A percentile compares a stretch with the other conserved stretches of the same genome.
Conservation (phyloP, 2,113 vertebrate species). For the Synodontis membranacea region DNA sequence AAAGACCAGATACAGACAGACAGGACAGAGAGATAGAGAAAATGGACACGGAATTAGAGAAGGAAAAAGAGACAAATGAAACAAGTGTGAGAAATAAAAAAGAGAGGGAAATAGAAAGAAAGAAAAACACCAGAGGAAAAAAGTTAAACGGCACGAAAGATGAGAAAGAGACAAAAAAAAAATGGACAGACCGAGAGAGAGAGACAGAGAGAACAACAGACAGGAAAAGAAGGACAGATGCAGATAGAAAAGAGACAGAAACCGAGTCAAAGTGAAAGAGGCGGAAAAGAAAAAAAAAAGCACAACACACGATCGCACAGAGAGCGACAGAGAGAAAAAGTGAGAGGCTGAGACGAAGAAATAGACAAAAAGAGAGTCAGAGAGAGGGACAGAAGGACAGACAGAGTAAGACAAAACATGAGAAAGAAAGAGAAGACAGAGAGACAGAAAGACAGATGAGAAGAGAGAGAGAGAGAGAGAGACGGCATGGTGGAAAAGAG, state of each 20-base stretch:
- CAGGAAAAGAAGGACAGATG: background rate
- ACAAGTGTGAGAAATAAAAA: too few species aligned
- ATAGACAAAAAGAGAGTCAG: background rate
- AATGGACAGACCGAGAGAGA: background rate
- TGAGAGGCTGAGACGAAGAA: background rate
- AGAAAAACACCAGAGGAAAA: background rate
- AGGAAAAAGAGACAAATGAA: background rate
- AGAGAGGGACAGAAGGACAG: background rate
- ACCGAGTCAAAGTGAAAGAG: background rate
- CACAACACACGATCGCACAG: too few species aligned
- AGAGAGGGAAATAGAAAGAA: background rate
- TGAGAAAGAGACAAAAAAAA: background rate
- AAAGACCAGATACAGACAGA: background rate
- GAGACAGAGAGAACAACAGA: background rate
- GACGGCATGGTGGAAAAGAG: slow-evolving; percentile 26
- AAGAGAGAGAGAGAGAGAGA: slow-evolving; percentile 24
- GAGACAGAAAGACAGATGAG: background rate
- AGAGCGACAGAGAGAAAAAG: background rate
- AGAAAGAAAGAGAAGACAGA: background rate
- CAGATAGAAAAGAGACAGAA: background rate
- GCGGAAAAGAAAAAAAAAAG: background rate
- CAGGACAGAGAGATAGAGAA: background rate
- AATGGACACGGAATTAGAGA: background rate
- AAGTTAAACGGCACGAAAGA: background rate
- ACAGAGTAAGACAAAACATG: background rate